Base-by-base conservation (phyloP, 2,888 invertebrate genomes). In the Drosophila pseudotakahashii region DNA sequence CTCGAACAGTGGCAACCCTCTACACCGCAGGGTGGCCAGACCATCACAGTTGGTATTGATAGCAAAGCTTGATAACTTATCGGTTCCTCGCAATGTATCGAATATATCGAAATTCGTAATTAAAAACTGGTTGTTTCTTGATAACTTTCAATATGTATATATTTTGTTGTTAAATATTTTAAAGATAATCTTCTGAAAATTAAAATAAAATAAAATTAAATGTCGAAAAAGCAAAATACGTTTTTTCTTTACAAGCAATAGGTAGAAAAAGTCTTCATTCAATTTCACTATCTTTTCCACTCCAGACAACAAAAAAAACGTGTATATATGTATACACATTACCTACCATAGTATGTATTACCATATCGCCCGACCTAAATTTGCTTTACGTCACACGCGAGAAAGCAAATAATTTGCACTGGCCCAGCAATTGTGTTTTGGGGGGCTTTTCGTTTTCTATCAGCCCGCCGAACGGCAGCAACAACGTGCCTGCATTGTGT, bases 391-490 rank as follows among this genome's bases (percentile, higher is more conserved):
- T 73, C 63, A 71, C 52, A 48, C 10, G 26, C 63, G 78, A 76
- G 79, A 80, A 83, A 78, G 84, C 37, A 81, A 83, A 81, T 58
- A 81, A 41, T 69, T 70, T 61, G 52, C 73, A 62, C 53, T 66
- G 57, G 55, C 57, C 68, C 62, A 48, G 41, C 63, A 60, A 72
- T 53, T 50, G 63, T 37, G 39, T 34, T 36, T 34, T 36, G 37
- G 53, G 41, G 23, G 34, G n/a, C 64, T 48, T 60, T 61, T 45
- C 42, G 34, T 41, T 62, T 54, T 55, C 42, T 67, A 30, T 39
- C 34, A 14, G 39, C 51, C n/a, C 44, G 37, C 11, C 6, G 19
- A 53, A 9, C 2, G 11, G 19, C 23, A 71, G 45, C 45, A n/a
- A 80, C 80, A 80, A 80, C 30, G 82, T 52, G 11, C 11, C 13